Base-by-base conservation (phyloP, 2,797 vertebrate genomes). In the Lerista edwardsae region DNA sequence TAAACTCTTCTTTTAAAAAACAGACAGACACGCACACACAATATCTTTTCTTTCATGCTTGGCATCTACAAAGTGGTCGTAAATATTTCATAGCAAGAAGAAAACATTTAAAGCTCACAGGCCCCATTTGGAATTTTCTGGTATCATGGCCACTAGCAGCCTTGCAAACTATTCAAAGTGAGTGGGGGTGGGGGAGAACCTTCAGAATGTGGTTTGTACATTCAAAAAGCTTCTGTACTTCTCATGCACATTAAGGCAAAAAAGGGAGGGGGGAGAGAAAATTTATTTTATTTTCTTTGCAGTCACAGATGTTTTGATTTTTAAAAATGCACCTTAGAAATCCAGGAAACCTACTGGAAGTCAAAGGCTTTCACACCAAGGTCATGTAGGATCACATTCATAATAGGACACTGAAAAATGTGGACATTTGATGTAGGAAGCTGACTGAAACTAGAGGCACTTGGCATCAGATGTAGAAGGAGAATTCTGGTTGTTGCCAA, bases 41-140 rank as follows among this genome's bases (percentile, higher is more conserved):
- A 69, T 19, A 68, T 82, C 90, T 25, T 21, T 83, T n/a, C 61
- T 61, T 89, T 85, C 87, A 82, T 86, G 55, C 77, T 73, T 12
- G 3, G n/a, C 78, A 79, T 36, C 81, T 90, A 85, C 34, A 79
- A 64, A 86, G 75, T 80, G 84, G 84, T 81, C 90, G 94, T 95
- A 93, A 94, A 92, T 94, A 94, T 80, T 87, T 87, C 44, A 93
- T 92, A 77, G 89, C 83, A 92, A 91, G 82, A 94, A 88, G 91
- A 90, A 92, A 71, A 87, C 86, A 93, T 93, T 93, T 91, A 93
- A 91, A 93, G 73, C 75, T 94, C 88, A 83, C 83, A 90, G 84
- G 73, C 86, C 86, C 91, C 73, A 19, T 0, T 88, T 87, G 89
- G 86, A 93, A 83, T 93, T 90, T 89, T 91, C 81, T 83, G 90